phyloP scores from a whole-genome alignment of 2,113 vertebrate species.

The Sinocyclocheilus anshuiensis region DNA sequence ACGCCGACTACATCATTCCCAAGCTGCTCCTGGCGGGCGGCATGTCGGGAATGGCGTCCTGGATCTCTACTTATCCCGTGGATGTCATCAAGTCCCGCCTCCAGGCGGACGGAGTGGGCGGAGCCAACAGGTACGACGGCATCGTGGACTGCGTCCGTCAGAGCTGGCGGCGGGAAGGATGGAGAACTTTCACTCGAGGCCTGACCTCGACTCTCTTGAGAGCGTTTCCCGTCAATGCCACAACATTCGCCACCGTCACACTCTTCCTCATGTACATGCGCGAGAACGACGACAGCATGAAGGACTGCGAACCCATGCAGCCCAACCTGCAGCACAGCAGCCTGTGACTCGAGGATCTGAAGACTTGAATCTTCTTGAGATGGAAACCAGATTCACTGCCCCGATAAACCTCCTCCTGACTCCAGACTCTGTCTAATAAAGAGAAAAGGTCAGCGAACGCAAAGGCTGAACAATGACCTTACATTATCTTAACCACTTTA shows the following conservation, averaged over 20 bases:
- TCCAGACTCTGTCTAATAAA: background rate
- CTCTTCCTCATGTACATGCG: slow-evolving; percentile 88
- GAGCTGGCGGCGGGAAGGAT: slow-evolving; percentile 87
- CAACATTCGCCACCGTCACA: slow-evolving; percentile 93
- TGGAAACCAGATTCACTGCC: no score
- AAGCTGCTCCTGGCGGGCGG: slow-evolving; percentile 93
- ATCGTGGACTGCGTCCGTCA: slow-evolving; percentile 89
- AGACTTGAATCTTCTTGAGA: background rate
- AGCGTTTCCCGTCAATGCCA: slow-evolving; percentile 94
- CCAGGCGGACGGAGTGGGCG: slow-evolving; percentile 90
- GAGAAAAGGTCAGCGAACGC: background rate
- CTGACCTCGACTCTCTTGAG: slow-evolving; percentile 92
- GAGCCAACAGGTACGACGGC: slow-evolving; percentile 80
- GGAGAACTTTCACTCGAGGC: slow-evolving; percentile 88
- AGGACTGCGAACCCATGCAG: slow-evolving; percentile 72
- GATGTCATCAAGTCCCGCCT: slow-evolving; percentile 96
- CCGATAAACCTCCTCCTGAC: no score
- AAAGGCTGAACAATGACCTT: background rate
- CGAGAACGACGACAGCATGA: slow-evolving; percentile 66
- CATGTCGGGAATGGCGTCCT: slow-evolving; percentile 89
- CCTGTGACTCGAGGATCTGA: slow-evolving; percentile 68
- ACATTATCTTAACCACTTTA: background rate
- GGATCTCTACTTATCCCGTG: slow-evolving; percentile 92
- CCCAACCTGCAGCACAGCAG: slow-evolving; percentile 72
- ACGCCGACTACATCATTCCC: slow-evolving; percentile 85